Base-by-base conservation (phyloP, 2,797 vertebrate species). In the Scomberomorus guttatus region DNA sequence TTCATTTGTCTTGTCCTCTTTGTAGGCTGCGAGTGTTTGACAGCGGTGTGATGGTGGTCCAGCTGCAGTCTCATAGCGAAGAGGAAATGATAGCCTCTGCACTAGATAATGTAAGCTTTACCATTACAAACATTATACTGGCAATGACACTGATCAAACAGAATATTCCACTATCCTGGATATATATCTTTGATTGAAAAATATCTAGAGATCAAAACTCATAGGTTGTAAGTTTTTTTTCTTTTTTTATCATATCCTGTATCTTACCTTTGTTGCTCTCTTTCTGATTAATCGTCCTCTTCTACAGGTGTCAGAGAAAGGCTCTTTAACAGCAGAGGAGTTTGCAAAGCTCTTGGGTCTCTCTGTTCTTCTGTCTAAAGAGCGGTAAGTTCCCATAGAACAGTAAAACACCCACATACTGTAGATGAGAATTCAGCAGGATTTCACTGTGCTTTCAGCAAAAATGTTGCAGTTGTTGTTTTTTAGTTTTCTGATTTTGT, bases 31-130 rank as follows among this genome's bases (percentile, higher is more conserved):
- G 97, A 37, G 94, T 99, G 82, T 99, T 99, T 93, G 98, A 99
- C 94, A 99, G 98, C 12, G 98, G 98, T 0, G 98, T 99, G 84
- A 99, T 99, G 98, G 98, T 99, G 84, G 97, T 99, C 87, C 98
- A 99, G 88, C 97, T 99, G 61, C 97, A 98, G 92, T 98, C 98
- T 80, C 98, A 99, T 93, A 99, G 96, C 0, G 98, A 99, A 90
- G 98, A 99, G 93, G 98, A 99, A 95, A 99, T 99, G 97, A 97
- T 99, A 66, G 96, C 98, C 87, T 97, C 98, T 68, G 98, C 98
- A 57, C 90, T 98, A 88, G 98, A 99, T 93, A 99, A 95, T 60
- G 98, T 99, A 95, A 93, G 95, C 77, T 32, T 24, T 24, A 39
- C 69, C 24, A 1, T 68, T 48, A 18, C 67, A 74, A 73, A 82